Evolutionary conservation across 2,888 invertebrate species (phyloP), one percentile per base, ranked within the genome.

Genomic region (Drosophila stalkeri): DNA sequence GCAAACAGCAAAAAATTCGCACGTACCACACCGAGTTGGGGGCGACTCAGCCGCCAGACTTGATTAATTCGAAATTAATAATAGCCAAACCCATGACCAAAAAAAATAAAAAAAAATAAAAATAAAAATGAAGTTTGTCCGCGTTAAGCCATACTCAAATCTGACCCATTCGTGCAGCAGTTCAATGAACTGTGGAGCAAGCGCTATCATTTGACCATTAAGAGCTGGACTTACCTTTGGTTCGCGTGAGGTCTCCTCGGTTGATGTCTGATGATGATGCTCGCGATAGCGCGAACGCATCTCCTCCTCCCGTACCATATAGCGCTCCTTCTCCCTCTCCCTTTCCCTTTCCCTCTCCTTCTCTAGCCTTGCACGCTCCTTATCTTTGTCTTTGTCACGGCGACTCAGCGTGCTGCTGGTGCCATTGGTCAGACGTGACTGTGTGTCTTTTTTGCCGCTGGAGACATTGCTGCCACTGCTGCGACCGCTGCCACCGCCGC

Each of bases 281-380:
- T 96, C 94, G 71, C 94, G 94, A 92, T 95, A 94, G 64, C 95
- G 91, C 44, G 94, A 93, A 74, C 94, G 93, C 90, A 95, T 92
- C 82, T 94, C 94, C 82, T 94, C 94, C 84, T 94, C 94, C 55
- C 93, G 93, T 47, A 94, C 94, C 94, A 94, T 94, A 41, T 92
- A 93, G 64, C 90, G 92, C 70, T 83, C 90, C 88, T 81, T 92
- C 51, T 86, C 87, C 37, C 64, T 56, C 14, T 75, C 69, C 65
- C 16, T 11, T 18, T 55, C 55, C 89, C 82, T 92, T 46, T 86
- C 87, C 31, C 64, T 59, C 12, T 75, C 69, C 59, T 43, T 20
- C 20, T 57, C 57, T 6, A 81, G 91, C 49, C 54, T 72, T 4
- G 63, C 75, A 35, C 71, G 70, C 1, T 72, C 70, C 39, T 68